Base-by-base conservation (phyloP, 2,888 invertebrate species). In the Harpalus rubripes region DNA sequence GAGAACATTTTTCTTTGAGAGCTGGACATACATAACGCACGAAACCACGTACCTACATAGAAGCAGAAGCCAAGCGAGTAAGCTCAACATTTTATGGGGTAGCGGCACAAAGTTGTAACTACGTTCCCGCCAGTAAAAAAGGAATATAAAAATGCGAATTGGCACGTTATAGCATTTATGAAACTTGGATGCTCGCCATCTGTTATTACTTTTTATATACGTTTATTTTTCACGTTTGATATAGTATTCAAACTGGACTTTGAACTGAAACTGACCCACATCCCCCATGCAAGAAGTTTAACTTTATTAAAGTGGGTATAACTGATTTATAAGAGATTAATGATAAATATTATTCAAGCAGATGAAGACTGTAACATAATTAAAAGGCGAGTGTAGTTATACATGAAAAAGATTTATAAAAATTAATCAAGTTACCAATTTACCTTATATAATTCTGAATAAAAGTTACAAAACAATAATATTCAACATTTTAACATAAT, bases 121-220 rank as follows among this genome's bases (percentile, higher is more conserved):
- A 32, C 32, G 22, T 16, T 74, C 26, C 39, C 32, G 32, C 74
- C 72, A 41, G 81, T 81, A 81, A 81, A 81, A 81, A 81, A 41
- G 7, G 41, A 26, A 44, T 41, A 81, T 81, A 81, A 81, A 81
- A 81, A 39, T 81, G 65, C 44, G 41, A 61, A 80, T 81, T 81
- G 81, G 81, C 81, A 81, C 65, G 65, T 78, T 81, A 81, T 41
- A 52, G 32, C 63, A 18, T 81, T 81, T 81, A 81, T 81, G 81
- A 65, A 81, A 81, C 41, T 81, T 81, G 81, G 81, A 61, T 65
- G n/a, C 39, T 44, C 65, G 81, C 81, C 81, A 81, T 81, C 63
- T 81, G 65, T 63, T 65, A 41, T 65, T 59, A 80, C 59, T 80
- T 81, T 81, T 81, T 65, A 63, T 61, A 44, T 0, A 74, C 32